These are phyloP conservation scores for Thomomys bottae DNA, from an alignment of 2,113 vertebrate genomes.

Conservation along the genomic window DNA sequence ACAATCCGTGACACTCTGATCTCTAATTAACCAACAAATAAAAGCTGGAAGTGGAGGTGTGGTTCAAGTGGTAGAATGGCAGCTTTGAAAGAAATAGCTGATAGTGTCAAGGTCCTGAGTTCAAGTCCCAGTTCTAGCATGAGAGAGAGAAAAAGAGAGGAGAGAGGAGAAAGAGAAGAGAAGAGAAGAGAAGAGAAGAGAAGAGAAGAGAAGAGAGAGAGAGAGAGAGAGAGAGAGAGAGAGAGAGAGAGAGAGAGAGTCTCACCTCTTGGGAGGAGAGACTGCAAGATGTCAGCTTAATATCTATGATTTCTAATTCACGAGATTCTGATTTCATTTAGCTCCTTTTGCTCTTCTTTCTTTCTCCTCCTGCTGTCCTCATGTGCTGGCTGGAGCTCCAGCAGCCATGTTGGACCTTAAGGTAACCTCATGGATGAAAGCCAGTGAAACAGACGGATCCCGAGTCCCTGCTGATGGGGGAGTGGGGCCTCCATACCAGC, in stretches of 20 bases:
- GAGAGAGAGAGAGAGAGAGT: background rate
- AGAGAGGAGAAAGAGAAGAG: background rate
- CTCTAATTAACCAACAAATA: too few species aligned
- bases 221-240: too few species aligned
- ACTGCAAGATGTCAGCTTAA: background rate
- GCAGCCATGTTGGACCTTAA: background rate
- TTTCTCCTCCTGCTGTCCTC: background rate
- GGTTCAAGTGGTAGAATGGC: too few species aligned
- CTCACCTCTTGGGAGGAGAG: background rate
- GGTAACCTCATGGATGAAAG: background rate
- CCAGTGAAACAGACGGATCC: background rate
- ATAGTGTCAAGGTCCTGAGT: too few species aligned
- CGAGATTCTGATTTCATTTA: background rate
- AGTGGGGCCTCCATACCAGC: background rate
- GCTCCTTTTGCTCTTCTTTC: background rate
- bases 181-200: too few species aligned
- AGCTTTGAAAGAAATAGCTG: too few species aligned
- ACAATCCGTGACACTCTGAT: too few species aligned
- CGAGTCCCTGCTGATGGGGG: background rate
- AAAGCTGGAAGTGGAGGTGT: too few species aligned
- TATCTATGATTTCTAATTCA: background rate
- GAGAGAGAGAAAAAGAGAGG: too few species aligned
- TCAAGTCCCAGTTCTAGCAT: too few species aligned
- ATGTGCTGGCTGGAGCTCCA: constrained; percentile 18
- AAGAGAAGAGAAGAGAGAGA: background rate